A percentile compares a stretch with the other conserved stretches of the same genome.
Conservation (phyloP, 1,140 invertebrate genomes). For the Oryzaephilus surinamensis region DNA sequence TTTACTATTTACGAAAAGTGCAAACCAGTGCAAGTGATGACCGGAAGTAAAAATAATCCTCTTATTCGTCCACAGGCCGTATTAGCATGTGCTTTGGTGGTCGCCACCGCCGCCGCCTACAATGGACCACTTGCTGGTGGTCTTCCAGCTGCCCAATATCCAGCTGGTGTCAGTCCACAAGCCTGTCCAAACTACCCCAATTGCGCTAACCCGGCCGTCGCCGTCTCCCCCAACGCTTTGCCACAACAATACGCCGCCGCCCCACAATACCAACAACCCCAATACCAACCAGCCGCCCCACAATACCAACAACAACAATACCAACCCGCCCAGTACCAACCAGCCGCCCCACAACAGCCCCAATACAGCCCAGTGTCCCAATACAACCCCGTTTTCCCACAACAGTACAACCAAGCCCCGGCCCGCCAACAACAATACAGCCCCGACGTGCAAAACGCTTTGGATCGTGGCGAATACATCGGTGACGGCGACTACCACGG, state of each 20-base stretch:
- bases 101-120: conserved; percentile 22
- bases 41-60: conserved; percentile 2
- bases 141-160: conserved; percentile 30
- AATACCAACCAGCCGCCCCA: conserved; percentile 13
- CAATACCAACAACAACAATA: conserved; percentile 15
- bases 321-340: conserved; percentile 12
- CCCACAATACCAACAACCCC: conserved; percentile 14
- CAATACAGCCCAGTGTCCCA: conserved; percentile 12
- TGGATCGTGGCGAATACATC: conserved; percentile 28
- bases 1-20: too few relatives aligned
- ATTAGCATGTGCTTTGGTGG: conserved; percentile 23
- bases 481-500: conserved; percentile 34
- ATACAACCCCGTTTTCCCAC: conserved; percentile 18
- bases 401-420: conserved; percentile 17
- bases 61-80: conserved; percentile 19
- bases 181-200: conserved; percentile 35
- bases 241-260: conserved; percentile 16
- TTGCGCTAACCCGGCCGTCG: conserved; percentile 30
- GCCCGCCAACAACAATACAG: conserved; percentile 13
- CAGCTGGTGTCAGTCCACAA: conserved; percentile 32
- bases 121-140: conserved; percentile 30
- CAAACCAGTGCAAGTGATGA: conserved; percentile 1
- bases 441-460: conserved; percentile 31
- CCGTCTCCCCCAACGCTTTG: conserved; percentile 20
- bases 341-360: conserved; percentile 6